Base-by-base conservation (phyloP, 2,113 vertebrate species). In the Carassius auratus region DNA sequence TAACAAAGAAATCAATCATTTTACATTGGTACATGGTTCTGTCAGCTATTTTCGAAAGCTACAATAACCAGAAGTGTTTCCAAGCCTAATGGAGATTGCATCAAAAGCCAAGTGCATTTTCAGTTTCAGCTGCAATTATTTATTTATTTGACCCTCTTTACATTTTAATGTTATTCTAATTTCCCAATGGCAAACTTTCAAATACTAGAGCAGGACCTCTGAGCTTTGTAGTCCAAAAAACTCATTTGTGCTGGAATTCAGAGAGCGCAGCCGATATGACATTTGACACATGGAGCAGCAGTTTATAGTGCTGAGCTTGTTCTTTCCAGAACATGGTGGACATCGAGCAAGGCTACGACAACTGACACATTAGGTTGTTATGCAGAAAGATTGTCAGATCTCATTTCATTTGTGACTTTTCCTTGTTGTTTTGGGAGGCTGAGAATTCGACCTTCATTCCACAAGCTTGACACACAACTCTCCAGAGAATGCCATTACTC, bases 341-440 rank as follows among this genome's bases (percentile, higher is more conserved):
- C 81, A 71, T 73, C 7, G 14, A 19, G 15, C 62, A n/a, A 10
- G 45, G 62, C 45, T 52, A 30, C 8, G 21, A 73, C 50, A 59
- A 74, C 68, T 73, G 81, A 83, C 68, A 86, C 81, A 76, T 62
- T 86, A 57, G 15, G 76, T 61, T 69, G 42, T 84, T 78, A 87
- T 80, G 77, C 82, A 79, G 57, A 21, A 30, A 74, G 76, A 75
- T 84, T 84, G 85, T 88, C 87, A 84, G 81, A 84, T 83, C 61
- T 84, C 80, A 80, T 88, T 83, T 88, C 12, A 36, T 45, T 69
- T 83, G 64, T 81, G 78, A 86, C 79, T 83, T 74, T 78, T 75
- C 75, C 84, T 52, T 23, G 42, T 86, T 73, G 78, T 84, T 77
- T 81, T 23, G 75, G 76, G 84, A 88, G 23, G 69, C 52, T 19